Conservation (phyloP, 2,888 invertebrate species). For the Eristalis arbustorum region DNA sequence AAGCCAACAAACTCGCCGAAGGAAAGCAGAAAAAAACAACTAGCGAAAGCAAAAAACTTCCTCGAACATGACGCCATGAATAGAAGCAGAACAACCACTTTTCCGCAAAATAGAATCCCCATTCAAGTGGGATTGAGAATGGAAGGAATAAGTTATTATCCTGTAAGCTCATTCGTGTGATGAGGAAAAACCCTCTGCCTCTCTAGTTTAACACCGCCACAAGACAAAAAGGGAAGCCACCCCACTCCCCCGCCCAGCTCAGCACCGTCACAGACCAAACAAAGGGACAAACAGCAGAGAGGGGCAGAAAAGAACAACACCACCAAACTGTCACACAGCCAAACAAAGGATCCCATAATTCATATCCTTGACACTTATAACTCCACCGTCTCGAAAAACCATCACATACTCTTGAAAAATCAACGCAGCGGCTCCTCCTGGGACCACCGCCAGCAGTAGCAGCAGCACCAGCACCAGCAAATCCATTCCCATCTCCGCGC, state of each 20-base stretch:
- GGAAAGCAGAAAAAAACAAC: background rate
- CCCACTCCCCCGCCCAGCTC: background rate
- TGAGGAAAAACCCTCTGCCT: slow-evolving; percentile 7
- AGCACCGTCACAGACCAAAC: background rate
- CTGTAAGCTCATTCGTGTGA: slow-evolving; percentile 23
- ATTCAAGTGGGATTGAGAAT: slow-evolving; percentile 3
- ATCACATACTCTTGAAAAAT: slow-evolving; percentile 59
- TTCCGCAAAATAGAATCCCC: slow-evolving; percentile 17
- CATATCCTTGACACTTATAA: slow-evolving; percentile 70
- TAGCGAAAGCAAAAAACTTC: background rate
- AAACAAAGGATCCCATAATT: slow-evolving; percentile 58
- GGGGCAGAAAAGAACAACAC: slow-evolving; percentile 26
- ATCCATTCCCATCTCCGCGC: background rate
- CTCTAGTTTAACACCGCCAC: background rate
- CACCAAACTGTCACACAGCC: slow-evolving; percentile 27
- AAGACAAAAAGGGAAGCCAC: background rate
- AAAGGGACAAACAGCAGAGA: background rate
- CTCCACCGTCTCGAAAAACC: slow-evolving; percentile 63
- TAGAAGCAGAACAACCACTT: slow-evolving; percentile 19
- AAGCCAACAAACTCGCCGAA: background rate
- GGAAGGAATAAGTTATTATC: slow-evolving; percentile 27
- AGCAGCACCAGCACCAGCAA: background rate
- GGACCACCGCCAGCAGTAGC: background rate
- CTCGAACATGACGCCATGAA: background rate
- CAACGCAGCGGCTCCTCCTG: slow-evolving; percentile 19